Base-by-base conservation (phyloP, 2,888 invertebrate species). In the Myopa tessellatipennis region DNA sequence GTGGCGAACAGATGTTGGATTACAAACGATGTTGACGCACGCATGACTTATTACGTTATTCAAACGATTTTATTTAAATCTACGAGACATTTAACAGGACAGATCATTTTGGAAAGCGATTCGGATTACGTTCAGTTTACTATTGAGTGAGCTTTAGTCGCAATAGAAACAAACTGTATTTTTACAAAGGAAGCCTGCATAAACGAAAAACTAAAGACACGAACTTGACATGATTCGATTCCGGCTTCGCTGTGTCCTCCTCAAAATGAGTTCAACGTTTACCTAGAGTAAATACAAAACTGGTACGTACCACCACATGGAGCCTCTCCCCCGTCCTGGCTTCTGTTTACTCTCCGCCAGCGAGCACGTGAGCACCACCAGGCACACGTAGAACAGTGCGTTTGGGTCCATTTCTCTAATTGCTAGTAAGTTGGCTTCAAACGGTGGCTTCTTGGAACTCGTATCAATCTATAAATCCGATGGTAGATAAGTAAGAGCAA, bases 221-320 rank as follows among this genome's bases (percentile, higher is more conserved):
- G 74, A 79, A 81, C 81, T 79, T 69, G 67, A 3, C 14, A 8
- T n/a, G 58, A 58, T 8, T 68, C 14, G 50, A 16, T 55, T 16
- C 1, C 10, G 7, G 45, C 45, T 45, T 45, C 45, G 10, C 3
- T 50, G 50, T 10, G 50, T 50, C 10, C 50, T 34, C 26, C n/a
- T 58, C 58, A 1, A 34, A 3, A 26, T 63, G 26, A 60, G 26
- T 18, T 1, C 16, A 8, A 60, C 16, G 26, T 26, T 26, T 26
- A 26, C 26, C 7, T 16, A 52, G 16, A 70, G 8, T 18, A 16
- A 3, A 16, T 18, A 50, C 26, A 12, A 5, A 26, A 52, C 16
- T 52, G 1, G 8, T 83, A 92, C 96, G 92, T 91, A 96, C 96
- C 96, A 96, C 96, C 96, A 96, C 94, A 95, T 96, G 85, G 95